Conservation (phyloP, 2,888 invertebrate species). For the Nyleta sp. region DNA sequence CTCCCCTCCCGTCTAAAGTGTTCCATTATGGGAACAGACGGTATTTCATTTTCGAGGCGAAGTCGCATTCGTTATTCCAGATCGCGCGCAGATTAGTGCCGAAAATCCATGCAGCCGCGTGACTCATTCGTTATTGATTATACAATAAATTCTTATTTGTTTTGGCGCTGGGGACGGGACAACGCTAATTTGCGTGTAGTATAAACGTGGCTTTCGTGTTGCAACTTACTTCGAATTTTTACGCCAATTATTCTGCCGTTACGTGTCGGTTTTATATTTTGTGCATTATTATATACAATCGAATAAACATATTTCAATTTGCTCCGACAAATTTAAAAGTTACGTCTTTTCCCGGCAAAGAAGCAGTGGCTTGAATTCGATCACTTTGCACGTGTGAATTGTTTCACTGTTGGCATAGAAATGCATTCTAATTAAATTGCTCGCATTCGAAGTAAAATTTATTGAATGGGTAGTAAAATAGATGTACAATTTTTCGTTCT, state of each 20-base stretch:
- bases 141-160: conserved; percentile 53
- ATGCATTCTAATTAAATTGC: too few species aligned
- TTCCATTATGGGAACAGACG: conserved; percentile 9
- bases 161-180: conserved; percentile 25
- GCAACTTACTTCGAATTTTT: not conserved
- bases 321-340: too few species aligned
- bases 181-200: conserved; percentile 15
- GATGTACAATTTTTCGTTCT: too few species aligned
- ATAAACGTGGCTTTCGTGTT: conserved; percentile 10
- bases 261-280: too few species aligned
- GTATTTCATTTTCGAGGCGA: conserved; percentile 22
- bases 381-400: too few species aligned
- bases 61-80: conserved; percentile 25
- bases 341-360: too few species aligned
- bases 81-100: conserved; percentile 31
- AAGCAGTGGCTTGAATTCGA: too few species aligned
- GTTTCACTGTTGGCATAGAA: too few species aligned
- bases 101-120: conserved; percentile 20
- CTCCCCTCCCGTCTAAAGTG: not conserved
- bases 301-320: too few species aligned
- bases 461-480: too few species aligned
- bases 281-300: too few species aligned
- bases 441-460: too few species aligned
- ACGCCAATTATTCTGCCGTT: conserved; percentile 17
- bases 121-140: conserved; percentile 50